Evolutionary conservation across 1,140 invertebrate species (phyloP).

Genomic region (Colletes latitarsis): DNA sequence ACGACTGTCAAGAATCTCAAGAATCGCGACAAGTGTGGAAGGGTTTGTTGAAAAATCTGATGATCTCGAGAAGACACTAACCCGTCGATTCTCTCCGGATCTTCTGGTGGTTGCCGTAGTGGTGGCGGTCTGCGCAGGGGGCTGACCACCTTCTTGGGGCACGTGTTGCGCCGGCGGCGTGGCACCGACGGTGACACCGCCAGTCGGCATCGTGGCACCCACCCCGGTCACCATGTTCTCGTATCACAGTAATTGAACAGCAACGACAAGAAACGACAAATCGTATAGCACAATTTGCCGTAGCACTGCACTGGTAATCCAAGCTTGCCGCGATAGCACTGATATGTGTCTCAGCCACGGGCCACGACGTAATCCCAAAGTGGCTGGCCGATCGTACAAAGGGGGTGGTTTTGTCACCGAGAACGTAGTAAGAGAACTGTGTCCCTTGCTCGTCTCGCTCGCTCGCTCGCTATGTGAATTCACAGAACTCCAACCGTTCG

Average conservation of each 20-base stretch:
- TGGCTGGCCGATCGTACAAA: not conserved
- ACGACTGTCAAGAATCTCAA: not conserved
- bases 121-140: constrained; percentile 75
- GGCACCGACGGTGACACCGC: constrained; percentile 78
- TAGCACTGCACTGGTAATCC: constrained; percentile 70
- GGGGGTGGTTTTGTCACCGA: not conserved
- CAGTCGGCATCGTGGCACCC: constrained; percentile 79
- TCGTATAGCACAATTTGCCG: constrained; percentile 48
- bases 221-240: constrained; percentile 79
- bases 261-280: constrained; percentile 26
- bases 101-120: constrained; percentile 71
- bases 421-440: constrained; percentile 16
- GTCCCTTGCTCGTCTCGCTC: constrained; percentile 1
- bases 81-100: constrained; percentile 80
- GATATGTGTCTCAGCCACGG: not conserved
- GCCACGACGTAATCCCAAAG: constrained; percentile 55
- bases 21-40: not conserved
- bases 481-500: constrained; percentile 69
- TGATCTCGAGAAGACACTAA: constrained; percentile 65
- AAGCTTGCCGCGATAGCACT: not conserved
- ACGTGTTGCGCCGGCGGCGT: constrained; percentile 79
- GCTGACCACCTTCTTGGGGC: constrained; percentile 79
- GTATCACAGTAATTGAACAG: constrained; percentile 43
- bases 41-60: not conserved
- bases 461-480: constrained; percentile 9